These are phyloP conservation scores for Oppia nitens DNA, from an alignment of 1,140 invertebrate species.

Conservation along the genomic window DNA sequence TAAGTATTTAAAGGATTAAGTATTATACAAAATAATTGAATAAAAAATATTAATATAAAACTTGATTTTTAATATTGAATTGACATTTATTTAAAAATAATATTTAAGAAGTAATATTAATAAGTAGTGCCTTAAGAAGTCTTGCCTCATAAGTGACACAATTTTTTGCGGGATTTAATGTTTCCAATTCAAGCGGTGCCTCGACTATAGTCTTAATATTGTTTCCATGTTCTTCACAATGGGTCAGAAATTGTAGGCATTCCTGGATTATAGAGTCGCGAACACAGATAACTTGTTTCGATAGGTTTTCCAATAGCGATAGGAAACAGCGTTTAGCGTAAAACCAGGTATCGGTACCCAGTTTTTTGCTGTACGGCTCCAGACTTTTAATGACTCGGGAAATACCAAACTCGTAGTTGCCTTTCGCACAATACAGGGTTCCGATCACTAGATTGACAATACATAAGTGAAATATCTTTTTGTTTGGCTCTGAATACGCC, in stretches of 20 bases:
- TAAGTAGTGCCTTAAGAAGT: conserved; percentile 60
- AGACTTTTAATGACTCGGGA: conserved; percentile 90
- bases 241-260: conserved; percentile 77
- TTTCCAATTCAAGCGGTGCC: conserved; percentile 53
- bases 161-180: conserved; percentile 57
- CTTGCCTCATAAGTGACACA: conserved; percentile 84
- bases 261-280: conserved; percentile 74
- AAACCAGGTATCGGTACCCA: conserved; percentile 93
- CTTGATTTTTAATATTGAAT: no score
- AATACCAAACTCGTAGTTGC: conserved; percentile 98
- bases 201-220: conserved; percentile 68
- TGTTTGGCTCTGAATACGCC: conserved; percentile 78
- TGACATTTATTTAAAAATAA: no score
- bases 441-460: conserved; percentile 98
- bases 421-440: conserved; percentile 94
- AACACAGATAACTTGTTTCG: conserved; percentile 76
- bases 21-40: no score
- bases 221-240: conserved; percentile 65
- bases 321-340: conserved; percentile 89
- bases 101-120: no score
- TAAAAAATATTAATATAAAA: no score
- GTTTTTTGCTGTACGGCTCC: conserved; percentile 85
- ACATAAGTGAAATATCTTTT: conserved; percentile 90
- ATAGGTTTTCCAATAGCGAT: conserved; percentile 75
- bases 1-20: no score